phyloP scores from a whole-genome alignment of 2,797 vertebrate species.

The Clarias fuscus region DNA sequence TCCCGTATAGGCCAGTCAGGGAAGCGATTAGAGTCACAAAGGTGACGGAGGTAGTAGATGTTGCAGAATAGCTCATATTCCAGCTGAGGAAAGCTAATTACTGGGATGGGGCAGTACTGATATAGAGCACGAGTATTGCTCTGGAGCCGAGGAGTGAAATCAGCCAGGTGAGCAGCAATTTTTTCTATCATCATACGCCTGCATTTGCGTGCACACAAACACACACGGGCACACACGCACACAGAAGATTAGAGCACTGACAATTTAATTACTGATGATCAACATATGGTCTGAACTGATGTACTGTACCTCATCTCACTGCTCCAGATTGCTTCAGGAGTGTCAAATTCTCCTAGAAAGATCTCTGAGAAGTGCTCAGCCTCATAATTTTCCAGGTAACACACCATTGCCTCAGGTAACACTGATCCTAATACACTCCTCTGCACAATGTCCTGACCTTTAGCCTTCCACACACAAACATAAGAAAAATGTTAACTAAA shows the following conservation, averaged over 20 bases:
- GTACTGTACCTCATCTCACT: conserved; percentile 96
- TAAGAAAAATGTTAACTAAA: neutral
- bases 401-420: conserved; percentile 98
- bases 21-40: conserved; percentile 91
- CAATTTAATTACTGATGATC: neutral
- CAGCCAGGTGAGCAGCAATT: conserved; percentile 95
- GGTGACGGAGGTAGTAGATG: conserved; percentile 99
- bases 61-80: conserved; percentile 98
- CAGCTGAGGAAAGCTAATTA: conserved; percentile 95
- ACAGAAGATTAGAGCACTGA: neutral
- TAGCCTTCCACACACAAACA: conserved; percentile 74
- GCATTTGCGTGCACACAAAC: neutral
- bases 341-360: conserved; percentile 98
- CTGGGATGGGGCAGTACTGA: conserved; percentile 96
- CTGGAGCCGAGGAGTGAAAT: conserved; percentile 95
- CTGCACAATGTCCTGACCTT: conserved; percentile 94
- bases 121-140: conserved; percentile 98
- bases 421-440: conserved; percentile 94
- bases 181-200: conserved; percentile 99
- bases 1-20: conserved; percentile 98
- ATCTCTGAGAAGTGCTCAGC: conserved; percentile 97
- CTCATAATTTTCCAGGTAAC: conserved; percentile 98
- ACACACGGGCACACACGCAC: neutral
- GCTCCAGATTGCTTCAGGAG: conserved; percentile 99
- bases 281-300: neutral